Base-by-base conservation (phyloP, 2,113 vertebrate genomes). In the Channa argus region DNA sequence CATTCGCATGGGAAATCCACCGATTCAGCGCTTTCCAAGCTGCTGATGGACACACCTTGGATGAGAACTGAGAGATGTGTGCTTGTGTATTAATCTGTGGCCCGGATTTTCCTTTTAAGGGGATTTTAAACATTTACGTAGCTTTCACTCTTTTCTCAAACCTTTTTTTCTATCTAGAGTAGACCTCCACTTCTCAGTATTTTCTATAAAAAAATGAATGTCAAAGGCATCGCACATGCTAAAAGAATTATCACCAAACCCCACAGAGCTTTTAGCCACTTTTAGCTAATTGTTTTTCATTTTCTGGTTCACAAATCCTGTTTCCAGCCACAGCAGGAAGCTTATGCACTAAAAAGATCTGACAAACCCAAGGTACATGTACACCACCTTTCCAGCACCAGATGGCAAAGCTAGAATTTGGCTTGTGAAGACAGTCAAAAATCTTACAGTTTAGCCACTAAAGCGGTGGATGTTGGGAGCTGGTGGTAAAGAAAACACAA, bases 1-100 rank as follows among this genome's bases (percentile, higher is more conserved):
- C 64, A 74, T 87, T 85, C 87, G 62, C 56, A 65, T 38, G 54
- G 59, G 14, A 45, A 77, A 77, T 67, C 38, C 39, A 54, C 66
- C 3, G 44, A 49, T 53, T 83, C 84, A 86, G 87, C 82, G 68
- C 34, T 69, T 78, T 77, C 43, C 52, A 63, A 8, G 12, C 33
- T 55, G 45, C 68, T 54, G 53, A 52, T 43, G 52, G 62, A 67
- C 53, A 74, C 72, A 24, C 24, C 24, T 24, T 24, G 24, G 24
- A 24, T 24, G 24, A 24, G 1, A 24, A 24, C 39, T 41, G 33
- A 8, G 14, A 68, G 38, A 69, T 34, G 24, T 70, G 64, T 45
- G 9, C 45, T 7, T 41, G 44, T 44, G 12, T 51, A 24, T 63
- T 55, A 13, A 55, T 41, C 53, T 7, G 37, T 44, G 5, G 36